Base-by-base conservation (phyloP, 2,888 invertebrate species). In the Chymomyza caudatula region DNA sequence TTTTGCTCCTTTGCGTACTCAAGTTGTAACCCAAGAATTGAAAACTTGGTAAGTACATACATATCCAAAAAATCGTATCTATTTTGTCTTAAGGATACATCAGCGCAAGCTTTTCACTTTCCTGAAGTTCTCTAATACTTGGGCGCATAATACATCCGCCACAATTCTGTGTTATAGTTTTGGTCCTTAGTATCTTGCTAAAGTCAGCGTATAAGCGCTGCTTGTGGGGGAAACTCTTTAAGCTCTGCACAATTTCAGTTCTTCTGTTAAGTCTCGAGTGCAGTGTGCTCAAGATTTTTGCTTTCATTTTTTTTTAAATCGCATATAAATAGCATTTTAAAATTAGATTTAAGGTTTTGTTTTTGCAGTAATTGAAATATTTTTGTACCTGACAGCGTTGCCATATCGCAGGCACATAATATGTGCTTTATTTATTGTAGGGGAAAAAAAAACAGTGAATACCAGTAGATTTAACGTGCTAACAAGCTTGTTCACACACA, bases 301-400 rank as follows among this genome's bases (percentile, higher is more conserved):
- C n/a, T 37, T 37, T 25, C 25, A 4, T 5, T 25, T 25, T 25
- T 25, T 25, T 25, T 25, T 25, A 61, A 51, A 17, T 52, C 5
- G 65, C 61, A 53, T 65, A 63, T 53, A 55, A 74, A 65, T 69
- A 70, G 60, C 19, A 11, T 62, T 11, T 43, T 43, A 61, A 29
- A 61, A 22, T 2, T 23, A 2, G 0, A 63, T 60, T 44, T 51
- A 37, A 37, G 29, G 11, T 11, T 37, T 11, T 37, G 8, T 37
- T 37, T 3, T 11, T 11, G 11, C 29, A 37, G 11, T 37, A 37
- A 37, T 37, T 37, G 29, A 8, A 37, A 11, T 37, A 11, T 37
- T 37, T 0, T 4, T 11, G 11, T 37, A 1, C 8, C 29, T 37
- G 29, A 3, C 29, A 37, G 29, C 11, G 29, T 37, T 37, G 11